A percentile compares a stretch with the other conserved stretches of the same genome.
Conservation (phyloP, 1,140 invertebrate genomes). For the Elysia chlorotica region DNA sequence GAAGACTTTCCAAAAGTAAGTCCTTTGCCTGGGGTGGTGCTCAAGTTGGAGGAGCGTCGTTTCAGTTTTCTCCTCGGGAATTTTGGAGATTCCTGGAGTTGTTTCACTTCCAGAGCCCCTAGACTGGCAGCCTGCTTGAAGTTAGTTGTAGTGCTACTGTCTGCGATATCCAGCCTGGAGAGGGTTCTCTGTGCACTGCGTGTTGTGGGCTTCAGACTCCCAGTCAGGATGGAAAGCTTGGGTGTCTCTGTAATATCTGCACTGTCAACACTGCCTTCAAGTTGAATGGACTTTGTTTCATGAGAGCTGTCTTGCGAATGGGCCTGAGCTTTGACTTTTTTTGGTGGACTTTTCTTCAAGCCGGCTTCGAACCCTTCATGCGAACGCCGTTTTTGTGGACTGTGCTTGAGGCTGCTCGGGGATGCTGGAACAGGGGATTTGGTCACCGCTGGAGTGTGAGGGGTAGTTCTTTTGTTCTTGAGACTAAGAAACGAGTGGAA, state of each 20-base stretch:
- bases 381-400: background rate
- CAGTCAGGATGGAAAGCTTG: slow-evolving; percentile 19
- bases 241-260: too few species aligned
- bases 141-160: too few species aligned
- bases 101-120: background rate
- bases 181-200: slow-evolving; percentile 5
- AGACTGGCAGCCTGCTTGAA: background rate
- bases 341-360: background rate
- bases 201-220: slow-evolving; percentile 18
- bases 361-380: background rate
- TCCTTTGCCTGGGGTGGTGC: slow-evolving; percentile 18
- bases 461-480: background rate
- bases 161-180: background rate
- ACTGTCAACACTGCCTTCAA: too few species aligned
- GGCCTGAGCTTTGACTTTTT: slow-evolving; percentile 1
- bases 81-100: slow-evolving; percentile 11
- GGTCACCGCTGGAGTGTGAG: background rate
- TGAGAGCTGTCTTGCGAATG: background rate
- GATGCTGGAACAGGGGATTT: background rate
- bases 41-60: slow-evolving; percentile 13
- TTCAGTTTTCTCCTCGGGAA: slow-evolving; percentile 9
- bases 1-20: slow-evolving; percentile 11
- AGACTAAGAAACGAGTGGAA: background rate
- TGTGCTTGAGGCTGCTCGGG: background rate
- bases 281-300: too few species aligned